Base-by-base conservation (phyloP, 2,113 vertebrate genomes). In the Nannospalax galili region DNA sequence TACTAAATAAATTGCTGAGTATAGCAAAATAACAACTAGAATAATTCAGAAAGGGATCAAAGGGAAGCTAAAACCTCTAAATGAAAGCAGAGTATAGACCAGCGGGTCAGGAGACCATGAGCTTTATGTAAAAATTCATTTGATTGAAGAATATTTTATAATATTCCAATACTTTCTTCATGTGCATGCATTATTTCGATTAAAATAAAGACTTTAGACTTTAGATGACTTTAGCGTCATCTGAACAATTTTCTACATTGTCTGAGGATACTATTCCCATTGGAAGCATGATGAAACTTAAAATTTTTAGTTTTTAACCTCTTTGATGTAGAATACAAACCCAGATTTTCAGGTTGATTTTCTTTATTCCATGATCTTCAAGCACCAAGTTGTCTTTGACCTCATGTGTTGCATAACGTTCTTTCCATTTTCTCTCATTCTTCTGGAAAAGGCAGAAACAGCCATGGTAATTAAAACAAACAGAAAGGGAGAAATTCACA, bases 381-480 rank as follows among this genome's bases (percentile, higher is more conserved):
- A 0, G 0, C 32, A 16, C 14, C 10, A 69, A 40, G 42, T 35
- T 14, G 11, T 77, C 30, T 77, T 85, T 84, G 75, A 77, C 60
- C 56, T 48, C 26, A 42, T 37, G 0, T 20, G 8, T 65, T 42
- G 11, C 74, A 35, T 12, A 62, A 87, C 24, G 17, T 22, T 26
- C 45, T 84, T 48, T n/a, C 17, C 30, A 40, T 37, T 88, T 58
- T 91, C 56, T 62, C 58, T 80, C 69, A 11, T 91, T 42, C 70
- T 77, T 42, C 77, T 69, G 65, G 62, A 16, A 26, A 91, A 84
- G 52, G 20, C 52, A 81, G 94, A 82, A 69, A 82, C 45, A 85
- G 69, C 65, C 7, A 62, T 69, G 84, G 85, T 89, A 84, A 97
- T 96, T 95, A 95, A 92, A 93, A 93, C 93, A 92, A 91, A 75